Evolutionary conservation across 2,888 invertebrate species (phyloP), one percentile per base, ranked within the genome.

Genomic region (Drosophila kanekoi): DNA sequence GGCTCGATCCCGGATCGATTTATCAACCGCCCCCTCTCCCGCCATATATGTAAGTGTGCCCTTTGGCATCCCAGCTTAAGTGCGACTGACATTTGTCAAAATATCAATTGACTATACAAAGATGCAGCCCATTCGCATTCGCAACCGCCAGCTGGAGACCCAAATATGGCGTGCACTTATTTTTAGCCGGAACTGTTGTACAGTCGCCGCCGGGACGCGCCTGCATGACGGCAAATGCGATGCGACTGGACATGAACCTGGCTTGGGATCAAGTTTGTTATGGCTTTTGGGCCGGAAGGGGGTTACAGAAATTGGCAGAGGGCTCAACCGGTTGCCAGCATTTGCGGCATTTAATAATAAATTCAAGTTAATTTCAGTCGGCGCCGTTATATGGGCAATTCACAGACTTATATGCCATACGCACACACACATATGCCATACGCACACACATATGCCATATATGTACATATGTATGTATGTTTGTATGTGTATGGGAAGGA

Each of bases 121-220:
- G 60, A 62, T 58, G 28, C 28, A 28, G 6, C 2, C 28, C 20
- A 20, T 20, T 20, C 20, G 8, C 8, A 28, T 28, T 8, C 23
- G 1, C 23, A 23, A 23, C 43, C 44, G 28, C 13, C 40, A n/a
- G 18, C 28, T n/a, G 11, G 47, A 38, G 37, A 16, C 56, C 75
- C 58, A 67, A 58, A 52, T 67, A 52, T 47, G 67, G 62, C 18
- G 48, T 14, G n/a, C 14, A 28, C 33, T 65, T 84, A 84, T 81
- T 87, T 82, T 84, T 81, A 71, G 76, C 61, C 43, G 28, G 43
- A 51, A 61, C 72, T 78, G 81, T 69, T 80, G 87, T 79, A 88
- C 84, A 88, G 88, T 88, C 88, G 88, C 79, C 85, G 71, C 38
- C 69, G 48, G 81, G 88, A 74, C 87, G 85, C 87, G 81, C 73